Conservation (phyloP, 1,140 invertebrate genomes). For the Zaprionus ghesquierei region DNA sequence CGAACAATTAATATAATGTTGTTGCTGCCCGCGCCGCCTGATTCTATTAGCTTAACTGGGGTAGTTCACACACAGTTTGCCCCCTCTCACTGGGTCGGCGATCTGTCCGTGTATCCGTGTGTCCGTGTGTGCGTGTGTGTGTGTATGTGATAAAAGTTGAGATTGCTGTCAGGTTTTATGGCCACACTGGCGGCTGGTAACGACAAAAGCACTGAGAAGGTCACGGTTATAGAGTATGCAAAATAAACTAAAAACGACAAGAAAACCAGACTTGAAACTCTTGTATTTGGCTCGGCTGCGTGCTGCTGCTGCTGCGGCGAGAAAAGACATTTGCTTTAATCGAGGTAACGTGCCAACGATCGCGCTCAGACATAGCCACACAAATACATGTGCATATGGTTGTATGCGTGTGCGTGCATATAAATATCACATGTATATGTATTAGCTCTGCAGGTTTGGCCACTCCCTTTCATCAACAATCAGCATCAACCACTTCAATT, state of each 20-base stretch:
- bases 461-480: conserved; percentile 60
- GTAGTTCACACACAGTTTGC: conserved; percentile 22
- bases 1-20: conserved; percentile 64
- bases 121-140: no score
- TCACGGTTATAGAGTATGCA: conserved; percentile 71
- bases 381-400: not conserved
- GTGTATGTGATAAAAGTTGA: conserved; percentile 34
- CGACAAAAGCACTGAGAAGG: conserved; percentile 56
- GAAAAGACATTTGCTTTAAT: conserved; percentile 60
- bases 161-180: conserved; percentile 51
- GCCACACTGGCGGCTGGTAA: conserved; percentile 27
- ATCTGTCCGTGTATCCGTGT: no score
- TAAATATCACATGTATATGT: not conserved
- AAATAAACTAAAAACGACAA: conserved; percentile 54
- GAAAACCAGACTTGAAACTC: conserved; percentile 55
- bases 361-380: conserved; percentile 18
- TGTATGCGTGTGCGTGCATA: not conserved
- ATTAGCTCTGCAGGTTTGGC: conserved; percentile 3
- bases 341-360: conserved; percentile 76
- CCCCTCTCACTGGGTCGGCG: conserved; percentile 28
- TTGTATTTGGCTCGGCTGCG: conserved; percentile 17
- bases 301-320: conserved; percentile 14
- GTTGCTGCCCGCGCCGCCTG: conserved; percentile 26
- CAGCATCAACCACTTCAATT: conserved; percentile 6
- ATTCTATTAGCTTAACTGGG: conserved; percentile 65